Conservation (phyloP, 2,888 invertebrate genomes). For the Therioaphis trifolii region DNA sequence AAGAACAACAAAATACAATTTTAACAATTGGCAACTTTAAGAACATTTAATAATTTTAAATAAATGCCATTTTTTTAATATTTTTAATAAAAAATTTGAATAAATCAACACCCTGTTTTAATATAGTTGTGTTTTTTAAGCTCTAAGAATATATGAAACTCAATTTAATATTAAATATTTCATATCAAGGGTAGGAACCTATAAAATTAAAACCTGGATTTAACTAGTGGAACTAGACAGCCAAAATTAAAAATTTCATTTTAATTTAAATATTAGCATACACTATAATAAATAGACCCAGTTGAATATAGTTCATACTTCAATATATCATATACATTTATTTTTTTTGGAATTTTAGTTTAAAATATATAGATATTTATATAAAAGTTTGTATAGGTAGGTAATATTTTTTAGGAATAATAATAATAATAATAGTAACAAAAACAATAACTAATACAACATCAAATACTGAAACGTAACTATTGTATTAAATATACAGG, state of each 20-base stretch:
- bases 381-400: neutral
- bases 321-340: too few species aligned
- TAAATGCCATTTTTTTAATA: neutral
- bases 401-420: constrained; percentile 34
- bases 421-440: neutral
- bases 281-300: neutral
- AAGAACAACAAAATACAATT: neutral
- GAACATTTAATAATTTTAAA: constrained; percentile 4
- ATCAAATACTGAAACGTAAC: constrained; percentile 41
- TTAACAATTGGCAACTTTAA: constrained; percentile 16
- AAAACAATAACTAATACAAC: neutral
- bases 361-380: neutral
- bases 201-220: neutral
- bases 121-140: constrained; percentile 15
- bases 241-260: neutral
- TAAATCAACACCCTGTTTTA: constrained; percentile 46
- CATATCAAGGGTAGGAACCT: constrained; percentile 13
- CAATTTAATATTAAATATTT: constrained; percentile 29
- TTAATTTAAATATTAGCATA: neutral
- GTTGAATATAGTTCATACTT: neutral
- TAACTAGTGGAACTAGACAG: constrained; percentile 38
- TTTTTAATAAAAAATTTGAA: constrained; percentile 28
- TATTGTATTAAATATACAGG: constrained; percentile 21
- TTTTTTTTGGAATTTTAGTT: constrained; percentile 23
- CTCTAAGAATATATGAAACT: constrained; percentile 43